Base-by-base conservation (phyloP, 2,888 invertebrate genomes). In the Callosobruchus maculatus region DNA sequence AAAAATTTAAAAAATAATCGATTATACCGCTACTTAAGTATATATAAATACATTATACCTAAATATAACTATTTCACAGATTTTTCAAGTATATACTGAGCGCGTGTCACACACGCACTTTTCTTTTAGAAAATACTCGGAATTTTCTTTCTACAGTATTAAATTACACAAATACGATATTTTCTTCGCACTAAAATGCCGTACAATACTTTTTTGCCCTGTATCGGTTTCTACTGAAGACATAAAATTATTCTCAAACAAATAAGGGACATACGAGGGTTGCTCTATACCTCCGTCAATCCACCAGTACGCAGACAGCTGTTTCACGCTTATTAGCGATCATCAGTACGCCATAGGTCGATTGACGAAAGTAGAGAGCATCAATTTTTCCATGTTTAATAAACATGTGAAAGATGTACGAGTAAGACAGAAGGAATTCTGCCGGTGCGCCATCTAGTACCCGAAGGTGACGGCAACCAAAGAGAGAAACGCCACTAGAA, bases 191-290 rank as follows among this genome's bases (percentile, higher is more conserved):
- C 49, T 74, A 72, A 74, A 77, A 80, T 80, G 79, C 78, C 80
- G 73, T 79, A 78, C 77, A 83, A 83, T 83, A 83, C 82, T 83
- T 79, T 82, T 80, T 81, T 79, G 83, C 83, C 83, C 83, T 83
- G 83, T 83, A 82, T 81, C 73, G 73, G 78, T 78, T 82, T 77
- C 79, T 70, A 70, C 71, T 73, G 72, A 72, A 67, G 21, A 70
- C 66, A 76, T 73, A 70, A 71, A 76, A 73, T 73, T 68, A 21
- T 71, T 68, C n/a, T n/a, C 66, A 71, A 69, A 74, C 70, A 67
- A 72, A 76, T 73, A 74, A 76, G 70, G 71, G 68, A 71, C 67
- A 49, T n/a, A n/a, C n/a, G n/a, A n/a, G n/a, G n/a, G n/a, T n/a
- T n/a, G n/a, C n/a, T n/a, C n/a, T n/a, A n/a, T n/a, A n/a, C n/a